Evolutionary conservation across 2,113 vertebrate genomes (phyloP), one percentile per base, ranked within the genome.

Genomic region (Todiramphus chloris): DNA sequence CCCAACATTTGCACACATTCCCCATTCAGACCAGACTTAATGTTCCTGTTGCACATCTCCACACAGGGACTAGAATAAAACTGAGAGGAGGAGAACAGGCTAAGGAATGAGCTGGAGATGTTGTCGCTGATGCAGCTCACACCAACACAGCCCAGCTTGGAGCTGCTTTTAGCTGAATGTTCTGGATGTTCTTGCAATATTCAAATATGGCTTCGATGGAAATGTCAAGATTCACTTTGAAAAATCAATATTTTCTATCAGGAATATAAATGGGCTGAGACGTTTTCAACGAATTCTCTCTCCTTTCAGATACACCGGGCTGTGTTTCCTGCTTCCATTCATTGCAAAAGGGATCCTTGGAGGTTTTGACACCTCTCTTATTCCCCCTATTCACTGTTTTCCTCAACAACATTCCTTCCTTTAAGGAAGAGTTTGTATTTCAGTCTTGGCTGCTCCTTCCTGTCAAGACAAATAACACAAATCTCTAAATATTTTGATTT

Each of bases 401-500:
- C 44, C n/a, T 94, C 80, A 87, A 41, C 59, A 91, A 44, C 76
- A 14, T 74, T 94, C 59, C 64, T 87, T 89, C 21, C 50, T 83
- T 80, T 62, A 90, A 92, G 82, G 55, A 63, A 87, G 50, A 77
- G 56, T 86, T 81, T 16, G 1, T 77, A 74, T 92, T 94, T 96
- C 86, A 83, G 53, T 76, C 83, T 90, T 73, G 41, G 72, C 35
- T 94, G 83, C 72, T 90, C 35, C n/a, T 88, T 90, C 63, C 55
- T 96, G 91, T 90, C 90, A 94, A 93, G 83, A 90, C 39, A 96
- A 97, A 96, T 95, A 96, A 96, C 25, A 13, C 24, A 90, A 92
- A 88, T 64, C 48, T 87, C 90, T 88, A 96, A 94, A 95, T 95
- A 95, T 95, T 97, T 96, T 96, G 95, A 93, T 96, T 95, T 93